phyloP scores from a whole-genome alignment of 2,113 vertebrate species.

The Stomatorhinus ivindoensis region DNA sequence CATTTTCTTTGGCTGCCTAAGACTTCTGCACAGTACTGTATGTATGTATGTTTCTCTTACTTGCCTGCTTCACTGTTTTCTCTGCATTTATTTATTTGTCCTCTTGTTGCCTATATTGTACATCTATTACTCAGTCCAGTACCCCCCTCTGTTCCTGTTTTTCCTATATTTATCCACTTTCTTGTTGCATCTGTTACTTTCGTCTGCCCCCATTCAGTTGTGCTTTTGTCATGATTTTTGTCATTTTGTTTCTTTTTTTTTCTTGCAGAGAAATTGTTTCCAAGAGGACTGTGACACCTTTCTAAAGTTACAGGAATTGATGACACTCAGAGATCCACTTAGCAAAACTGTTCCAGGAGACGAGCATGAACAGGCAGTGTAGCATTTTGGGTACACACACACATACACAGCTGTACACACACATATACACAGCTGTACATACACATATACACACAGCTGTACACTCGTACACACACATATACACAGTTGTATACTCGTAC shows the following conservation, averaged over 20 bases:
- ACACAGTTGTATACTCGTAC: background rate
- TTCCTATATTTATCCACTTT: background rate
- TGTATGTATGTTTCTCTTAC: background rate
- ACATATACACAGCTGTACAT: too few species aligned
- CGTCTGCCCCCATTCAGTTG: background rate
- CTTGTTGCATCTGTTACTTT: background rate
- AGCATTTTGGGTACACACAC: background rate
- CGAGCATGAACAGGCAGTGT: constrained; percentile 19
- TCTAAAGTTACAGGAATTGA: constrained; percentile 46
- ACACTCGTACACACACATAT: too few species aligned
- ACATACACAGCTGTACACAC: background rate
- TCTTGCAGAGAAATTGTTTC: constrained; percentile 54
- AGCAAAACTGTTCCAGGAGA: constrained; percentile 24
- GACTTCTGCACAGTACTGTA: background rate
- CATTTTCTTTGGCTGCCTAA: background rate
- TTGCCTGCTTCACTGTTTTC: background rate
- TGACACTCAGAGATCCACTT: constrained; percentile 38
- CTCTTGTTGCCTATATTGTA: background rate
- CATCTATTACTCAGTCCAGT: background rate
- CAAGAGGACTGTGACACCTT: constrained; percentile 38
- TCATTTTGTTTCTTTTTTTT: constrained; percentile 19
- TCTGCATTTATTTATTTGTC: background rate
- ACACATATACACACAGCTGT: too few species aligned
- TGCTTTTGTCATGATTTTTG: background rate
- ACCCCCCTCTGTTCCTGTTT: background rate